These are phyloP conservation scores for Geodia barretti DNA, from an alignment of 37 sponge, comb jelly and placozoan genomes.

Conservation along the genomic window DNA sequence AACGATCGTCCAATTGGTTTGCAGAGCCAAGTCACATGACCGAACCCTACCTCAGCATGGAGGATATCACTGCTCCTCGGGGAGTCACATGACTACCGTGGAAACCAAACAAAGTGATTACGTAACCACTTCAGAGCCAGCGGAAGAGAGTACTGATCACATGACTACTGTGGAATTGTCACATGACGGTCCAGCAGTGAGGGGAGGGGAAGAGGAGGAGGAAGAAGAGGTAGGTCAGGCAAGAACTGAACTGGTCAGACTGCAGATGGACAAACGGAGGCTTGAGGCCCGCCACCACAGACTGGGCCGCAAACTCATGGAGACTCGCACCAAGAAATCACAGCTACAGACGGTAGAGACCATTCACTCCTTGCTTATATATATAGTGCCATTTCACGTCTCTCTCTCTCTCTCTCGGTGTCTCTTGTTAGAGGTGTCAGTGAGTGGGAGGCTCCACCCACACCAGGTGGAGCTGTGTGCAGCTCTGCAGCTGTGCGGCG, in stretches of 20 bases:
- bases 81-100: too few species aligned
- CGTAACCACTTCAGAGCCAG: background rate
- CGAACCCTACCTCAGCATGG: background rate
- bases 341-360: constrained; percentile 6
- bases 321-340: constrained; percentile 12
- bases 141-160: background rate
- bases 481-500: constrained; percentile 19
- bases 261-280: constrained; percentile 39
- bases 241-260: constrained; percentile 32
- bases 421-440: constrained; percentile 9
- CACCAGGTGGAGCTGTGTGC: constrained; percentile 36
- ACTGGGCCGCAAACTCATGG: constrained; percentile 25
- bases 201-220: constrained; percentile 1
- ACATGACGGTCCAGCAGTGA: background rate
- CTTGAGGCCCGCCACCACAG: constrained; percentile 41
- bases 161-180: background rate
- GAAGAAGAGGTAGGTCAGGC: constrained; percentile 2
- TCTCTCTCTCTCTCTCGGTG: background rate
- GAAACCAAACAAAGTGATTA: background rate
- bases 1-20: background rate
- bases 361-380: background rate
- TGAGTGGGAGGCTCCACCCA: background rate
- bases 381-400: background rate
- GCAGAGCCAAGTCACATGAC: background rate
- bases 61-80: too few species aligned